A percentile compares a stretch with the other conserved stretches of the same genome.
These are phyloP conservation scores for Nycticebus coucang DNA, from an alignment of 2,113 vertebrate genomes.

Conservation along the genomic window DNA sequence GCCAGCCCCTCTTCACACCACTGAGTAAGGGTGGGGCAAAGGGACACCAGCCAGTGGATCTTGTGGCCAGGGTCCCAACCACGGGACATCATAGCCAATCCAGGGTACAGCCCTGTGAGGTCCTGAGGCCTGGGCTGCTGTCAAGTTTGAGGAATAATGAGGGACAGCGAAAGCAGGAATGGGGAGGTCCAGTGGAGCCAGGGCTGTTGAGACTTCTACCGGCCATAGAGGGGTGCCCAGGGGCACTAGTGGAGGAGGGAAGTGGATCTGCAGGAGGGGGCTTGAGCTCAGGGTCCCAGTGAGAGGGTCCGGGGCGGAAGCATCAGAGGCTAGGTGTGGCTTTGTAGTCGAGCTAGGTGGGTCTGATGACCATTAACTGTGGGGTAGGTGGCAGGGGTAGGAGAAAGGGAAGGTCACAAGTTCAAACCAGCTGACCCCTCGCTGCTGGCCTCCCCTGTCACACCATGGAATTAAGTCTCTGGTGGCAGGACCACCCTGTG, in stretches of 20 bases:
- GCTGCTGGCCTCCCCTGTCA: fast-evolving
- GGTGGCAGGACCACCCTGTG: background rate
- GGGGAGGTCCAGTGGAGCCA: background rate
- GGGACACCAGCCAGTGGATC: background rate
- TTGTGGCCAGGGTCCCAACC: background rate
- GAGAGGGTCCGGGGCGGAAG: no score
- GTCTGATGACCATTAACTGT: fast-evolving
- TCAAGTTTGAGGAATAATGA: background rate
- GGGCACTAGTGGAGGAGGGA: no score
- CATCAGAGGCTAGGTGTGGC: background rate
- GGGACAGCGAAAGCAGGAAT: background rate
- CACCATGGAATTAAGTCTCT: fast-evolving
- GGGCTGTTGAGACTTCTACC: background rate
- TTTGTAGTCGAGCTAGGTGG: background rate
- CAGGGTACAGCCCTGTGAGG: background rate
- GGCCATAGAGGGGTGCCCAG: background rate
- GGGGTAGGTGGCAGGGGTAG: fast-evolving
- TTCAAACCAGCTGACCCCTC: background rate
- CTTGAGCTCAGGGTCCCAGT: background rate
- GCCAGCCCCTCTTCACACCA: background rate
- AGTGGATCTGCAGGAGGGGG: background rate
- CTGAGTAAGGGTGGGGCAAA: fast-evolving
- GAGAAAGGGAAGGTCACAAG: background rate
- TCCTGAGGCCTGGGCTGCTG: background rate
- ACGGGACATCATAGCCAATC: background rate